A percentile compares a stretch with the other conserved stretches of the same genome.
These are phyloP conservation scores for Muraenolepis orangiensis DNA, from an alignment of 2,797 vertebrate genomes.

Conservation along the genomic window DNA sequence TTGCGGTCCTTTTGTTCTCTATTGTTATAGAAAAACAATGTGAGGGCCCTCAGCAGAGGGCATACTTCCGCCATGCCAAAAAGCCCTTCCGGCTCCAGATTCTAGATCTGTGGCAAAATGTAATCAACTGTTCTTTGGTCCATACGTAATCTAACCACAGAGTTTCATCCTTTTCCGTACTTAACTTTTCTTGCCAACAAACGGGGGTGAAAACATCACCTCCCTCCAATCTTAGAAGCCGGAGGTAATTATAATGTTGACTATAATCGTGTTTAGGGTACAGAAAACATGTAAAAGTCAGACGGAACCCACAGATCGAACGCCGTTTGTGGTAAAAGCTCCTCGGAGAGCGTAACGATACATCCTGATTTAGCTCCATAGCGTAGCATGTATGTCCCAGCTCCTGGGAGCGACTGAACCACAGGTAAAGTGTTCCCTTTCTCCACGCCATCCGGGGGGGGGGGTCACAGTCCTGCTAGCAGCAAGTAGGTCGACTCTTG, in stretches of 20 bases:
- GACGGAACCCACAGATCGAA: neutral
- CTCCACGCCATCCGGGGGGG: neutral
- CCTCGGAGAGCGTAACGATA: neutral
- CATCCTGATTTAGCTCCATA: neutral
- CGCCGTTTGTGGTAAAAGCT: neutral
- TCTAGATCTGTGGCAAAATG: too few relatives aligned
- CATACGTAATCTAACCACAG: too few relatives aligned
- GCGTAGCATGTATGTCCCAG: neutral
- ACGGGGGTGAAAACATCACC: too few relatives aligned
- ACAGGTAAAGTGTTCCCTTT: conserved; percentile 1
- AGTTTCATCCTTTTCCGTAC: too few relatives aligned
- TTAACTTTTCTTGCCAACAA: too few relatives aligned
- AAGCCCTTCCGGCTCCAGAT: too few relatives aligned
- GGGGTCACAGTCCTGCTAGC: neutral
- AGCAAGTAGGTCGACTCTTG: conserved; percentile 15
- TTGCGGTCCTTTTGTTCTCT: too few relatives aligned
- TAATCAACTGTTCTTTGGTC: too few relatives aligned
- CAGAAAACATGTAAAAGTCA: neutral
- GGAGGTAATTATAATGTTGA: neutral
- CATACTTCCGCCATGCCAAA: too few relatives aligned
- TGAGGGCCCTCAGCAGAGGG: too few relatives aligned
- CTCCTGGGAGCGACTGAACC: neutral
- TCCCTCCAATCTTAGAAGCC: neutral
- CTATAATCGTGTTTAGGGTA: neutral
- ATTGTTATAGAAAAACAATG: too few relatives aligned